These are phyloP conservation scores for Indicator indicator DNA, from an alignment of 2,113 vertebrate genomes.

Conservation along the genomic window DNA sequence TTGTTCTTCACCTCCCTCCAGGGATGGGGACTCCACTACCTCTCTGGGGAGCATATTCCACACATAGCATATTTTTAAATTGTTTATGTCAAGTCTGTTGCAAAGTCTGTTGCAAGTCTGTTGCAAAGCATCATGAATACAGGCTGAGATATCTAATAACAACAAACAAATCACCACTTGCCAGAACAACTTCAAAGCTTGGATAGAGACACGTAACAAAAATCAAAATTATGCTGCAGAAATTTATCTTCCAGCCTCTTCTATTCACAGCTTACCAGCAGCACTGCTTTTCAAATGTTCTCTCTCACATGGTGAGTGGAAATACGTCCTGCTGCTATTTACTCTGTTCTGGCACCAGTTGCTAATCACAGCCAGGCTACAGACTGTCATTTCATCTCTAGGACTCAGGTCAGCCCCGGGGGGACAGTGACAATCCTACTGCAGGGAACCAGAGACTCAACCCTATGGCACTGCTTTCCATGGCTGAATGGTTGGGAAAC, in stretches of 20 bases:
- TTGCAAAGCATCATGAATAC: neutral
- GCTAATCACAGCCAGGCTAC: neutral
- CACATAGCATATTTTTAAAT: neutral
- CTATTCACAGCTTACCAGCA: neutral
- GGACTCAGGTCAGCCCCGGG: neutral
- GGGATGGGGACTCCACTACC: too few species aligned
- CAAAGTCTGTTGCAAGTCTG: neutral
- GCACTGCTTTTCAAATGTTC: neutral
- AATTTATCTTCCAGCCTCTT: neutral
- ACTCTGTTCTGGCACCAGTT: neutral
- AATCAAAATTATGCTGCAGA: neutral
- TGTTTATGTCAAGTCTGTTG: neutral
- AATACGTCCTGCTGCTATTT: neutral
- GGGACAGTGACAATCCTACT: neutral
- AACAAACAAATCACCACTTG: neutral
- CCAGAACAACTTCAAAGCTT: constrained; percentile 9
- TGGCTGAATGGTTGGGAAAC: neutral
- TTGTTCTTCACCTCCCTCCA: too few species aligned
- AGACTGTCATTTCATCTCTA: neutral
- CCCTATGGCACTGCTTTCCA: neutral
- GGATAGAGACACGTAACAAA: neutral
- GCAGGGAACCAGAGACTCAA: fast-evolving
- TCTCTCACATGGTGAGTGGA: neutral
- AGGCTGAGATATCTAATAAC: neutral
- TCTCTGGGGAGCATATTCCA: neutral